Base-by-base conservation (phyloP, 2,797 vertebrate species). In the Coracias cyanogaster region DNA sequence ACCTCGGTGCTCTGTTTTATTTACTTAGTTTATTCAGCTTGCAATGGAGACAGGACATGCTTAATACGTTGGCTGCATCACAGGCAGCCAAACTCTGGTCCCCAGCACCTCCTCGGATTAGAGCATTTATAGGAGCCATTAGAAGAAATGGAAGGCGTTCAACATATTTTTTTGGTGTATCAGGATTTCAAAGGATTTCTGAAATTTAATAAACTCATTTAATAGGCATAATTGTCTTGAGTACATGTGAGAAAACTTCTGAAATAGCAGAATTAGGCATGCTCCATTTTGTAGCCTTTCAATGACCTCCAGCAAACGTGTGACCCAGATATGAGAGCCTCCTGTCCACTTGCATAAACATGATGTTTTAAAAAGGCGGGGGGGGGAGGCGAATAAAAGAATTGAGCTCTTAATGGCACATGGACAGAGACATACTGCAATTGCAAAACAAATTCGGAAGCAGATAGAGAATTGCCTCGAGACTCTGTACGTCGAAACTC, bases 261-360 rank as follows among this genome's bases (percentile, higher is more conserved):
- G 96, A 97, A 98, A 97, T 97, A 97, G 97, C 93, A 96, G 97
- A 98, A 98, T 98, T 98, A 98, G 98, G 96, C 97, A 98, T 98
- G 98, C 98, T 98, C 98, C 98, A 98, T 97, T 98, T 98, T 98
- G 98, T 98, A 98, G 98, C 97, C 98, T 98, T 98, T 98, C 97
- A 98, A 98, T 98, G 98, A 98, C 98, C 98, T 98, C 98, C 97
- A 98, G 98, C 98, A 97, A 98, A 98, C 69, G 95, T 97, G 96
- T 98, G 98, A 98, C 98, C 98, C 97, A 98, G 95, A 98, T 98
- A 97, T 95, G 94, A 98, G 88, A 97, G 94, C 96, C 96, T 98
- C 83, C 97, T 98, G 98, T 98, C 98, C 97, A 97, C 97, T 97
- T 96, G 95, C 95, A 94, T 97, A 98, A 98, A 97, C 96, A 97